phyloP scores from a whole-genome alignment of 1,140 invertebrate species.

The Drosophila aff. region DNA sequence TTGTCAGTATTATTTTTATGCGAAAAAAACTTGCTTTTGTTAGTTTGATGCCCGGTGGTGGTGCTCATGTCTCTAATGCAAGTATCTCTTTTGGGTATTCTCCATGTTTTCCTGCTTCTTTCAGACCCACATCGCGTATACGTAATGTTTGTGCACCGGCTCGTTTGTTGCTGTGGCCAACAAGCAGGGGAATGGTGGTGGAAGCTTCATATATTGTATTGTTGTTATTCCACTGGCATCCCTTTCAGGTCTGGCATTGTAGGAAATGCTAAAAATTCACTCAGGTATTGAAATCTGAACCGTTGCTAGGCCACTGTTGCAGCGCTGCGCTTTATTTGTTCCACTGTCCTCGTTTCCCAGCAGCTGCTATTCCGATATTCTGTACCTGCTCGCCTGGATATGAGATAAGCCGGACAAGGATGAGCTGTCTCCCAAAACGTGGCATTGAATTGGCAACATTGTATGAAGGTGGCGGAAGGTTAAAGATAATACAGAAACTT shows the following conservation, averaged over 20 bases:
- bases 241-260: slow-evolving; percentile 40
- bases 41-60: slow-evolving; percentile 43
- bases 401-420: slow-evolving; percentile 51
- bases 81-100: slow-evolving; percentile 20
- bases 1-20: slow-evolving; percentile 27
- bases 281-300: slow-evolving; percentile 74
- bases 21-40: slow-evolving; percentile 46
- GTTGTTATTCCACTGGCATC: slow-evolving; percentile 45
- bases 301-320: slow-evolving; percentile 26
- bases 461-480: background rate
- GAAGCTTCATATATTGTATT: slow-evolving; percentile 56
- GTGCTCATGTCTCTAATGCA: slow-evolving; percentile 53
- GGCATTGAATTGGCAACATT: slow-evolving; percentile 50
- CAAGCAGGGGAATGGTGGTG: slow-evolving; percentile 10
- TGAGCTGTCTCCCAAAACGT: slow-evolving; percentile 10
- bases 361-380: slow-evolving; percentile 1
- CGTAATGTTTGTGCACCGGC: slow-evolving; percentile 68
- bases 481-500: background rate
- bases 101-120: slow-evolving; percentile 25
- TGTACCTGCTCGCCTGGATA: slow-evolving; percentile 30
- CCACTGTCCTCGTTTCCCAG: slow-evolving; percentile 50
- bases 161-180: slow-evolving; percentile 50
- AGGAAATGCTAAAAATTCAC: slow-evolving; percentile 79
- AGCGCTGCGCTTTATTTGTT: slow-evolving; percentile 55
- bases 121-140: slow-evolving; percentile 72